These are phyloP conservation scores for Drosophila limbata DNA, from an alignment of 2,888 invertebrate species.

Conservation along the genomic window DNA sequence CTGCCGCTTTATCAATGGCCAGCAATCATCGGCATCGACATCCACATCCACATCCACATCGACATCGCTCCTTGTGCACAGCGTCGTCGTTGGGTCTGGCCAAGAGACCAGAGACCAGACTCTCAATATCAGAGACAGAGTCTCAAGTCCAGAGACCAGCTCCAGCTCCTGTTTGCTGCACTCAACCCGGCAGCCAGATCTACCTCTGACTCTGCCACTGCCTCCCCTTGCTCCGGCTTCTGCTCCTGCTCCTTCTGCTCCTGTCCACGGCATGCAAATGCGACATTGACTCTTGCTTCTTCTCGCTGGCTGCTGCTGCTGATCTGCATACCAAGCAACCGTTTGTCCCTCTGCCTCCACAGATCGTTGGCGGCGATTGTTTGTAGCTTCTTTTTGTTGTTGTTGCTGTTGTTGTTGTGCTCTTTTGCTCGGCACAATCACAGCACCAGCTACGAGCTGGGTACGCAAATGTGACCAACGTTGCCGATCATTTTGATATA, in stretches of 20 bases:
- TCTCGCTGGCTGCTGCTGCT: conserved; percentile 42
- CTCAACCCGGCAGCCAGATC: conserved; percentile 19
- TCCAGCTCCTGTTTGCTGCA: conserved; percentile 64
- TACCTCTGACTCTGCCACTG: conserved; percentile 15
- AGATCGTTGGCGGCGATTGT: conserved; percentile 81
- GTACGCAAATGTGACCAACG: conserved; percentile 75
- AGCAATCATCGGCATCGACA: conserved; percentile 73
- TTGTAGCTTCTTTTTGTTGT: conserved; percentile 67
- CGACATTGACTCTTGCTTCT: conserved; percentile 41
- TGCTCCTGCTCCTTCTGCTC: neutral
- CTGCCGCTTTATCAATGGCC: conserved; percentile 75
- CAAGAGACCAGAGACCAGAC: conserved; percentile 14
- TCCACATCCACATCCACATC: conserved; percentile 22
- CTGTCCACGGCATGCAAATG: conserved; percentile 69
- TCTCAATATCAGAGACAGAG: conserved; percentile 17
- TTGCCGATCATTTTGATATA: conserved; percentile 81
- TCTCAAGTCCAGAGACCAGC: conserved; percentile 28
- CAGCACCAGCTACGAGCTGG: conserved; percentile 35
- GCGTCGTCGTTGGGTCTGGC: conserved; percentile 77
- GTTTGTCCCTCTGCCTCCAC: conserved; percentile 46
- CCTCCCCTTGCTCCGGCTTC: neutral
- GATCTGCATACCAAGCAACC: conserved; percentile 78
- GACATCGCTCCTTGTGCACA: conserved; percentile 29
- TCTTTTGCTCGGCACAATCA: conserved; percentile 39
- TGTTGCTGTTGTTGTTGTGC: conserved; percentile 2